A percentile compares a stretch with the other conserved stretches of the same genome.
These are phyloP conservation scores for Rhorus exstirpatorius DNA, from an alignment of 2,888 invertebrate genomes.

Conservation along the genomic window DNA sequence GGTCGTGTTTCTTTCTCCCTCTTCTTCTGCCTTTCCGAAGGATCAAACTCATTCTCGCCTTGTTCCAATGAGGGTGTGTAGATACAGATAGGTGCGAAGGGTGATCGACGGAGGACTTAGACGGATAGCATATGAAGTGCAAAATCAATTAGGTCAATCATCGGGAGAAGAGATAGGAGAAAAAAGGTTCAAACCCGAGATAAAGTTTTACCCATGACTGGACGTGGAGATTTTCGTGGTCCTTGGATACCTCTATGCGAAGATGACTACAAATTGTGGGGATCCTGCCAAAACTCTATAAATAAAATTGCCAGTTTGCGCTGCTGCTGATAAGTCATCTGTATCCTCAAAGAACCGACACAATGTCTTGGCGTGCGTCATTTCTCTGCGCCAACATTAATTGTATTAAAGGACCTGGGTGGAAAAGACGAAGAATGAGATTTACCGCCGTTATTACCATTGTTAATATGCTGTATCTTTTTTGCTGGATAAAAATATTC, in stretches of 20 bases:
- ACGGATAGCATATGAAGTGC: not conserved
- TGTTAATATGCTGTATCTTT: too few relatives aligned
- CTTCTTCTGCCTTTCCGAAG: too few relatives aligned
- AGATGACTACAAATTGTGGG: too few relatives aligned
- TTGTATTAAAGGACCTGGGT: too few relatives aligned
- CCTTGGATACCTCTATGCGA: not conserved
- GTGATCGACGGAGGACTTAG: not conserved
- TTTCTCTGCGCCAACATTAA: too few relatives aligned
- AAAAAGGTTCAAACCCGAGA: not conserved
- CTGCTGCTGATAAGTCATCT: too few relatives aligned
- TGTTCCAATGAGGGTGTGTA: not conserved
- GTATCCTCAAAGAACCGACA: too few relatives aligned
- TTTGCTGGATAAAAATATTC: not conserved
- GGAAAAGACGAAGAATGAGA: too few relatives aligned
- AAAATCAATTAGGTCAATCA: slow-evolving; percentile 14
- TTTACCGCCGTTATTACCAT: too few relatives aligned
- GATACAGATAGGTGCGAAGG: not conserved
- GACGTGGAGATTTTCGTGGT: not conserved
- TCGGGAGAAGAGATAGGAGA: not conserved
- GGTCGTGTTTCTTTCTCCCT: not conserved
- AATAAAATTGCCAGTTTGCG: too few relatives aligned
- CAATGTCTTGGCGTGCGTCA: too few relatives aligned
- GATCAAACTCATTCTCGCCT: slow-evolving; percentile 25
- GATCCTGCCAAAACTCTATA: too few relatives aligned
- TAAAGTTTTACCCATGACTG: slow-evolving; percentile 1